phyloP scores from a whole-genome alignment of 2,888 invertebrate species.

The Brachyopa scutellaris region DNA sequence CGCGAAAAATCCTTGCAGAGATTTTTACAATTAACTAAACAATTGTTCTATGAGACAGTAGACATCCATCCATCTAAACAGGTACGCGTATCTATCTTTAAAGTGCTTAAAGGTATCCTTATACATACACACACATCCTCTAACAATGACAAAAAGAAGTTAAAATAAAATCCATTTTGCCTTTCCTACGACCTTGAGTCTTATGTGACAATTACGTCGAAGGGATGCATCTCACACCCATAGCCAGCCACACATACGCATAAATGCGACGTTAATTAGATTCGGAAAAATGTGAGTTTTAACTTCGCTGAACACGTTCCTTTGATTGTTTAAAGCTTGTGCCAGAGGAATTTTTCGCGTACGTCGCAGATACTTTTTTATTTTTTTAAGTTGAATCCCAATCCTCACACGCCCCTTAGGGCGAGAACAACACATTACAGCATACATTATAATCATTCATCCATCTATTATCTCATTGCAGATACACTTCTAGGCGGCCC shows the following conservation, averaged over 20 bases:
- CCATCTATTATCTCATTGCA: conserved; percentile 75
- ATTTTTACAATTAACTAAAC: conserved; percentile 64
- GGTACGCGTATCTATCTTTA: conserved; percentile 30
- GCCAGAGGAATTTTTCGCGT: conserved; percentile 16
- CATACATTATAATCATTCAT: conserved; percentile 70
- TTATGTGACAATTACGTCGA: conserved; percentile 43
- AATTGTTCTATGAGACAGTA: conserved; percentile 54
- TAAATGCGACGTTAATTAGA: conserved; percentile 75
- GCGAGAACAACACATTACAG: conserved; percentile 62
- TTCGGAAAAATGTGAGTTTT: conserved; percentile 68
- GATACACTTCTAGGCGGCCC: conserved; percentile 70
- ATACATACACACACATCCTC: no score
- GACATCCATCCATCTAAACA: conserved; percentile 33
- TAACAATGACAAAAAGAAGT: not conserved
- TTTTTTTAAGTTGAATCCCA: conserved; percentile 18
- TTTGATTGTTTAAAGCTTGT: conserved; percentile 74
- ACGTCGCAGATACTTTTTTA: conserved; percentile 31
- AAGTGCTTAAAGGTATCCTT: conserved; percentile 45
- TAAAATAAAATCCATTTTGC: conserved; percentile 17
- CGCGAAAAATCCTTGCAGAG: conserved; percentile 35
- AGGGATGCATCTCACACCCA: conserved; percentile 61
- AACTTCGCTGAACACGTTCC: conserved; percentile 73
- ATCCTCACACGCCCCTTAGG: conserved; percentile 42
- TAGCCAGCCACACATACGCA: conserved; percentile 73
- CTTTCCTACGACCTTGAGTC: conserved; percentile 62